Evolutionary conservation across 1,140 invertebrate genomes (phyloP).

Genomic region (Dendrolimus kikuchii): DNA sequence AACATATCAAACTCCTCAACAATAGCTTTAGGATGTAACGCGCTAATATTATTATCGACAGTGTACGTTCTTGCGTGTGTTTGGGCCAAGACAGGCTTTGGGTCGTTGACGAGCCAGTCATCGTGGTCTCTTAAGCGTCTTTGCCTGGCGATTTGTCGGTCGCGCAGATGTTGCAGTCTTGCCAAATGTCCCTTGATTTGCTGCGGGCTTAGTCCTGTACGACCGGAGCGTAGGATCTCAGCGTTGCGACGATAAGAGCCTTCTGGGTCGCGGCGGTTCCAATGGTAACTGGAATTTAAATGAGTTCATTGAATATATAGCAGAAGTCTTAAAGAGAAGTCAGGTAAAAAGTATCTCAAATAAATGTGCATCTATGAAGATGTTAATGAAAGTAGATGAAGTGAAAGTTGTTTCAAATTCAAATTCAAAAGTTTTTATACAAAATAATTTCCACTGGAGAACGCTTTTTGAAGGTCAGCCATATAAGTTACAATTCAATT

Average conservation of each 20-base stretch:
- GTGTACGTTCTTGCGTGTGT: conserved; percentile 60
- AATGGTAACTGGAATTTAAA: conserved; percentile 46
- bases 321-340: no score
- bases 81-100: conserved; percentile 35
- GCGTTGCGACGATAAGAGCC: conserved; percentile 59
- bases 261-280: conserved; percentile 60
- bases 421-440: no score
- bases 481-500: no score
- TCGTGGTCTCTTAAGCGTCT: conserved; percentile 30
- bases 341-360: no score
- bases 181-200: conserved; percentile 53
- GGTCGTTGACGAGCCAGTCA: conserved; percentile 55
- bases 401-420: no score
- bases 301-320: no score
- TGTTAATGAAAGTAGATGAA: no score
- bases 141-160: conserved; percentile 46
- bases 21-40: conserved; percentile 66
- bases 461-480: no score
- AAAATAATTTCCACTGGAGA: no score
- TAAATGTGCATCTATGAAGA: no score
- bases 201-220: conserved; percentile 53
- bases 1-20: conserved; percentile 67
- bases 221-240: conserved; percentile 52
- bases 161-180: conserved; percentile 47
- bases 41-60: conserved; percentile 63